phyloP scores from a whole-genome alignment of 1,140 invertebrate species.

The Saxidomus purpurata region DNA sequence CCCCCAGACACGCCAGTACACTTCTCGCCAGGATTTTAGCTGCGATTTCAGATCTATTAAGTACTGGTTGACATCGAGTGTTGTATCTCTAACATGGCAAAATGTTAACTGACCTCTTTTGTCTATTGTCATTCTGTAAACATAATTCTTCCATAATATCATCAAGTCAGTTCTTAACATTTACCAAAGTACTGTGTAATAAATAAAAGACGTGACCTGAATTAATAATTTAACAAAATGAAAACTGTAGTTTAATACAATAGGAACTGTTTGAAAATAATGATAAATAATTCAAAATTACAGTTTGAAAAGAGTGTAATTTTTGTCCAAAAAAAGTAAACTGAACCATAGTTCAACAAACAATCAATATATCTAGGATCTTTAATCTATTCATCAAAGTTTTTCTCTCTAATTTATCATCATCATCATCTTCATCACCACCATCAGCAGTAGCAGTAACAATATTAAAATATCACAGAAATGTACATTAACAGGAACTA shows the following conservation, averaged over 20 bases:
- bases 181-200: too few species aligned
- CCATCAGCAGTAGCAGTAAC: not conserved
- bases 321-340: too few species aligned
- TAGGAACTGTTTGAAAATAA: too few species aligned
- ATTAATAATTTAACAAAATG: not conserved
- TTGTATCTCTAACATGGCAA: constrained; percentile 88
- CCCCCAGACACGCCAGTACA: constrained; percentile 97
- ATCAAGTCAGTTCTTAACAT: not conserved
- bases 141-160: not conserved
- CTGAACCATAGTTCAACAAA: too few species aligned
- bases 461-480: too few species aligned
- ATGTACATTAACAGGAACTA: not conserved
- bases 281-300: too few species aligned
- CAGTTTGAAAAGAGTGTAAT: too few species aligned
- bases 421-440: not conserved
- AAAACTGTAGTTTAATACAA: too few species aligned
- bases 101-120: constrained; percentile 79
- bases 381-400: too few species aligned
- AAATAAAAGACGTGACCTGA: not conserved
- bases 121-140: constrained; percentile 82
- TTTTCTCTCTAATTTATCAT: too few species aligned
- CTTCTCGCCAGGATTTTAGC: constrained; percentile 94
- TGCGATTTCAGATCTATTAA: constrained; percentile 92
- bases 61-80: constrained; percentile 94
- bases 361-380: too few species aligned